Conservation (phyloP, 2,888 invertebrate species). For the Schizotus pectinicornis region DNA sequence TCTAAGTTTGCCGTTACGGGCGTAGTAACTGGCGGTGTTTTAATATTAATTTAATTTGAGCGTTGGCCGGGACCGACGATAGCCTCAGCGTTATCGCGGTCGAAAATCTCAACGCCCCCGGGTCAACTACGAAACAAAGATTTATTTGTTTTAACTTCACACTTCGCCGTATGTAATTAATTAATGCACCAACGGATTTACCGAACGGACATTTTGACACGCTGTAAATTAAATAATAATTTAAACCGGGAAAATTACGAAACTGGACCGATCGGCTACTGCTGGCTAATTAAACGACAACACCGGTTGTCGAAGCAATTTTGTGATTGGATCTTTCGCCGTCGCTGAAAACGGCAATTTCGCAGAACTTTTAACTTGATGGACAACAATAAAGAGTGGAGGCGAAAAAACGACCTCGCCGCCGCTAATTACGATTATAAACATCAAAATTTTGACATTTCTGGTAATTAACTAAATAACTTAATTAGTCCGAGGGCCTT, state of each 20-base stretch:
- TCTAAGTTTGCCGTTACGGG: constrained; percentile 6
- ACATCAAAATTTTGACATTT: too few species aligned
- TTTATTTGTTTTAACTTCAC: constrained; percentile 17
- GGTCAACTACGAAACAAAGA: constrained; percentile 5
- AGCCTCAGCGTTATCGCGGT: constrained; percentile 1
- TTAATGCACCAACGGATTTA: constrained; percentile 3
- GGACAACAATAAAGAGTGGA: too few species aligned
- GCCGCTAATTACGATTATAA: too few species aligned
- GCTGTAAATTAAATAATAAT: constrained; percentile 14
- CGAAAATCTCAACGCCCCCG: constrained; percentile 5
- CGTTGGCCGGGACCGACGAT: neutral
- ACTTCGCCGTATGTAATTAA: constrained; percentile 17
- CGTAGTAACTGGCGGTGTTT: constrained; percentile 1
- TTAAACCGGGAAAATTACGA: constrained; percentile 14
- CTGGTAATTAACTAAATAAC: too few species aligned
- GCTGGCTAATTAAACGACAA: constrained; percentile 8
- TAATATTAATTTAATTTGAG: constrained; percentile 13
- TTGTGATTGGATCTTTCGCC: too few species aligned
- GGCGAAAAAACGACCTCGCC: too few species aligned
- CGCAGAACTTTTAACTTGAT: too few species aligned
- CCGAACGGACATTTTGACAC: constrained; percentile 14
- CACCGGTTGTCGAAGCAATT: neutral
- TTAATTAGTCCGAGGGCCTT: too few species aligned
- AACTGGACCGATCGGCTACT: constrained; percentile 15
- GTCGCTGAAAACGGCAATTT: too few species aligned